phyloP scores from a whole-genome alignment of 2,797 vertebrate genomes.

The Sebastes cheni region DNA sequence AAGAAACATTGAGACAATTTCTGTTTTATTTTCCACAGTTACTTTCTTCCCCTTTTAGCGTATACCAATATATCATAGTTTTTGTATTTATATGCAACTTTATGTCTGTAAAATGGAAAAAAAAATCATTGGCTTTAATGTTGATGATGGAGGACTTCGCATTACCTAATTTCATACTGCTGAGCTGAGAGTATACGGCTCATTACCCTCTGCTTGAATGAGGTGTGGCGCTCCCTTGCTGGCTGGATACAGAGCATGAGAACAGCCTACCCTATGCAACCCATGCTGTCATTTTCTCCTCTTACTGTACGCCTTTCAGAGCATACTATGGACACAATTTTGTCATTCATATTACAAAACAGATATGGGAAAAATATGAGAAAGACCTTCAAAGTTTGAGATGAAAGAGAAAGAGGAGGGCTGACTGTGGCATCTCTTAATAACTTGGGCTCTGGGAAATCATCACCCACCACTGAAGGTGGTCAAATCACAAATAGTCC shows the following conservation, averaged over 20 bases:
- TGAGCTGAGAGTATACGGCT: neutral
- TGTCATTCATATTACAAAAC: neutral
- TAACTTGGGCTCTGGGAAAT: too few relatives aligned
- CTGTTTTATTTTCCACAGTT: neutral
- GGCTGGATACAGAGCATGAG: neutral
- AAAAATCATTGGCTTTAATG: neutral
- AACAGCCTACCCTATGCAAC: neutral
- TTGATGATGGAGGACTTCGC: neutral
- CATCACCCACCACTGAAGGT: too few relatives aligned
- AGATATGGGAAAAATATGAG: neutral
- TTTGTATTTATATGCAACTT: neutral
- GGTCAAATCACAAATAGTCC: too few relatives aligned
- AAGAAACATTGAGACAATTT: neutral
- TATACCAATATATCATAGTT: neutral
- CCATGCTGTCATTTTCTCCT: neutral
- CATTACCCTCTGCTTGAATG: conserved; percentile 2
- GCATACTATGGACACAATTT: neutral
- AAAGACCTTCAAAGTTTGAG: neutral
- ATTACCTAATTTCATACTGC: neutral
- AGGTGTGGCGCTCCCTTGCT: neutral
- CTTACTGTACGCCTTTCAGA: neutral
- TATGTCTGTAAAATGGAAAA: neutral
- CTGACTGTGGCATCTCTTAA: too few relatives aligned
- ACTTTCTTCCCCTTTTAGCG: neutral
- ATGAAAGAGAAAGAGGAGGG: too few relatives aligned